Conservation (phyloP, 2,888 invertebrate species). For the Heterodera filipjevi region DNA sequence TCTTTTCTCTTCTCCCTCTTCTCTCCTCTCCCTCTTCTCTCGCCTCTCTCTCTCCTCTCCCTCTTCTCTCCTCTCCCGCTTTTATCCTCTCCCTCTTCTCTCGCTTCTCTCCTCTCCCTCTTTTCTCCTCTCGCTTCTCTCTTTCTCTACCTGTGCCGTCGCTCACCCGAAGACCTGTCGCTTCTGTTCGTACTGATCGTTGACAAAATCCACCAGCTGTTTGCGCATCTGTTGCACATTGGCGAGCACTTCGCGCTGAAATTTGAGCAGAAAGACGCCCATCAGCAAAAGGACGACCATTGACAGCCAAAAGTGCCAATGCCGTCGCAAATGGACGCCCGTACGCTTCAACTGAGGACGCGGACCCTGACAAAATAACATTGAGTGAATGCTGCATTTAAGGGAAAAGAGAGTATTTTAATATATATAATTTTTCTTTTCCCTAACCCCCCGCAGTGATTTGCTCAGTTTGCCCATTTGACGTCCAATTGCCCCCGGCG, state of each 20-base stretch:
- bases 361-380: background rate
- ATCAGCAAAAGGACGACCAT: slow-evolving; percentile 7
- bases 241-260: slow-evolving; percentile 13
- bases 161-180: slow-evolving; percentile 26
- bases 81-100: background rate
- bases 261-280: slow-evolving; percentile 11
- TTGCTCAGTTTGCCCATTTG: slow-evolving; percentile 18
- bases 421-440: background rate
- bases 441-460: slow-evolving; percentile 8
- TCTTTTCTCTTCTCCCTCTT: no score
- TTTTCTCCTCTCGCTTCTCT: background rate
- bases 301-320: slow-evolving; percentile 9
- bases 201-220: slow-evolving; percentile 15
- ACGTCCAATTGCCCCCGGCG: background rate
- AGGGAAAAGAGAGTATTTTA: no score
- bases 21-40: no score
- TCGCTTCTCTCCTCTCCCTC: background rate
- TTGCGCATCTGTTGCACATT: slow-evolving; percentile 20
- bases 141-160: background rate
- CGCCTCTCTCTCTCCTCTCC: no score
- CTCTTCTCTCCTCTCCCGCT: no score
- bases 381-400: background rate
- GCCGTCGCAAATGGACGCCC: slow-evolving; percentile 6
- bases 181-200: slow-evolving; percentile 20
- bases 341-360: background rate